phyloP scores from a whole-genome alignment of 2,888 invertebrate genomes.

The Rhaphigaster nebulosa region DNA sequence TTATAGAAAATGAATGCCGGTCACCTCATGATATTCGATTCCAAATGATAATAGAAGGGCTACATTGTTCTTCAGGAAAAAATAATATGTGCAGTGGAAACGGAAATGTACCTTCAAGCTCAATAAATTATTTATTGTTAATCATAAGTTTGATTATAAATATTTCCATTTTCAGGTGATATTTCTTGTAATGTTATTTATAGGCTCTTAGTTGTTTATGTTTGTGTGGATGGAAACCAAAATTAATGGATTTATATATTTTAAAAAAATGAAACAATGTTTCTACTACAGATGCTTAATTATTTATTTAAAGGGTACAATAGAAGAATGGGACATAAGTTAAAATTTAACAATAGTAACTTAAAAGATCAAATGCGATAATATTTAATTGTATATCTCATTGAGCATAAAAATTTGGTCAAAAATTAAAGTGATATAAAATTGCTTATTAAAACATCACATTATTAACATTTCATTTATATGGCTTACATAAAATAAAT shows the following conservation, averaged over 20 bases:
- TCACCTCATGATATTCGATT: conserved; percentile 77
- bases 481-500: not conserved
- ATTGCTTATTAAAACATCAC: not conserved
- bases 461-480: not conserved
- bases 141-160: not conserved
- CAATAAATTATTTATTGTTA: conserved; percentile 14
- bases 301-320: conserved; percentile 41
- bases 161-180: not conserved
- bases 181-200: not conserved
- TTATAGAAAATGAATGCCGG: conserved; percentile 77
- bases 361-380: not conserved
- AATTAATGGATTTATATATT: not conserved
- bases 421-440: not conserved
- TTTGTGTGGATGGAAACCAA: not conserved
- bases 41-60: conserved; percentile 71
- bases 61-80: conserved; percentile 68
- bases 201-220: not conserved
- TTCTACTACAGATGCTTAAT: not conserved
- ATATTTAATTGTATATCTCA: not conserved
- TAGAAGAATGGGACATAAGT: not conserved
- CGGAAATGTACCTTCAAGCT: not conserved
- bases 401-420: not conserved
- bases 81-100: not conserved
- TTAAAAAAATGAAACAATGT: not conserved
- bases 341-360: not conserved